Base-by-base conservation (phyloP, 2,797 vertebrate species). In the Arnoldichthys spilopterus region DNA sequence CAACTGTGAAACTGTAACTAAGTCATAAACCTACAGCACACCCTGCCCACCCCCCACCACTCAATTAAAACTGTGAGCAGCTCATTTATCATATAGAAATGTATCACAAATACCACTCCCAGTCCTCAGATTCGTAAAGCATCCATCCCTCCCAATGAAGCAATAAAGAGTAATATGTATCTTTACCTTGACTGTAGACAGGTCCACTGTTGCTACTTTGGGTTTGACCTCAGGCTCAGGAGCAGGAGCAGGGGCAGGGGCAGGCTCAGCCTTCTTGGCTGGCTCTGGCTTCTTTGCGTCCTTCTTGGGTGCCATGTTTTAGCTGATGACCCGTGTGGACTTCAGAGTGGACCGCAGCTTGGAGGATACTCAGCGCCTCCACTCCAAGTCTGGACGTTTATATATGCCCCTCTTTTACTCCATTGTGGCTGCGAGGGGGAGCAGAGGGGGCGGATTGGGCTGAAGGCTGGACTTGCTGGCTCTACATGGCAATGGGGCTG, bases 291-390 rank as follows among this genome's bases (percentile, higher is more conserved):
- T 91, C 90, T 93, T 94, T 76, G 85, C 82, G 87, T 94, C 93
- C 89, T 94, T 94, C 91, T 94, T 94, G 61, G 93, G 93, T 93
- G 93, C 93, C 93, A 94, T 94, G 87, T 87, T 84, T 76, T 77
- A 49, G 66, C 81, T 66, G 76, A 68, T 88, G 66, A 54, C 20
- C 79, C 75, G 13, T 71, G 80, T 83, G 85, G 51, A 58, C 84
- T 83, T 88, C 90, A 88, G 88, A 89, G 87, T 86, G 90, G 78
- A 88, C 85, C 74, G 88, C 86, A 86, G 82, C 90, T 78, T 92
- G 92, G 91, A 93, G 90, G 80, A 81, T 85, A 89, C 93, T 94
- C 93, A 82, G 86, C 90, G 86, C 82, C 90, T 77, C 85, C 86
- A 79, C 79, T 84, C 86, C 71, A 88, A 71, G 68, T 49, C 40